phyloP scores from a whole-genome alignment of 2,797 vertebrate species.

The Pogoniulus pusillus region DNA sequence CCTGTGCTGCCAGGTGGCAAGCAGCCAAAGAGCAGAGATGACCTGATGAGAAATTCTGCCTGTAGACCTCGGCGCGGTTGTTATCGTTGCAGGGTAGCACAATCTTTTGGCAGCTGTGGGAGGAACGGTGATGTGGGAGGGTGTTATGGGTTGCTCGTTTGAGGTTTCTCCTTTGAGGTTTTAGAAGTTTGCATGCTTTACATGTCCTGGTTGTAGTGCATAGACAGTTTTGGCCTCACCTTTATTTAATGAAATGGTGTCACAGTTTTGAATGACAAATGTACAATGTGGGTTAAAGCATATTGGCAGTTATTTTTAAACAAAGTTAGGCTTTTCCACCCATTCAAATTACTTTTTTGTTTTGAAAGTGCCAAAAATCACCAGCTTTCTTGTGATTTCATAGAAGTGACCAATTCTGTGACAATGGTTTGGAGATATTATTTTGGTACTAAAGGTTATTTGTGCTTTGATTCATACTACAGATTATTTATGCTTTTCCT shows the following conservation, averaged over 20 bases:
- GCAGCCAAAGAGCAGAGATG: background rate
- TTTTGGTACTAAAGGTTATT: background rate
- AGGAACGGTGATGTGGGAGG: background rate
- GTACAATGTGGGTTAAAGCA: background rate
- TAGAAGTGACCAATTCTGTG: background rate
- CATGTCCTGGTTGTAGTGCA: background rate
- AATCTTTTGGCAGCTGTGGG: rapidly evolving
- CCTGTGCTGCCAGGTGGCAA: background rate
- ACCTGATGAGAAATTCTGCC: background rate
- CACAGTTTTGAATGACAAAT: background rate
- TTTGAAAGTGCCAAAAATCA: background rate
- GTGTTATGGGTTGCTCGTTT: background rate
- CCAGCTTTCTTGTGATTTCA: background rate
- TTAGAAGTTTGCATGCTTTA: background rate
- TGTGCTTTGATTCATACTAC: background rate
- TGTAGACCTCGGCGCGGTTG: rapidly evolving
- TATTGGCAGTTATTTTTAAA: background rate
- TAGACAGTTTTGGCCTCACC: background rate
- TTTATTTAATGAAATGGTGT: background rate
- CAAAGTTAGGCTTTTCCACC: background rate
- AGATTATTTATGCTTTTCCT: background rate
- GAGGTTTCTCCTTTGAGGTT: background rate
- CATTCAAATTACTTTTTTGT: background rate
- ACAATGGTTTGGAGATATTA: background rate
- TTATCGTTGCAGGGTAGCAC: rapidly evolving